Percentiles rank a stretch among this genome's conserved stretches.
phyloP scores from a whole-genome alignment of 2,888 invertebrate species.

The Plutella xylostella region DNA sequence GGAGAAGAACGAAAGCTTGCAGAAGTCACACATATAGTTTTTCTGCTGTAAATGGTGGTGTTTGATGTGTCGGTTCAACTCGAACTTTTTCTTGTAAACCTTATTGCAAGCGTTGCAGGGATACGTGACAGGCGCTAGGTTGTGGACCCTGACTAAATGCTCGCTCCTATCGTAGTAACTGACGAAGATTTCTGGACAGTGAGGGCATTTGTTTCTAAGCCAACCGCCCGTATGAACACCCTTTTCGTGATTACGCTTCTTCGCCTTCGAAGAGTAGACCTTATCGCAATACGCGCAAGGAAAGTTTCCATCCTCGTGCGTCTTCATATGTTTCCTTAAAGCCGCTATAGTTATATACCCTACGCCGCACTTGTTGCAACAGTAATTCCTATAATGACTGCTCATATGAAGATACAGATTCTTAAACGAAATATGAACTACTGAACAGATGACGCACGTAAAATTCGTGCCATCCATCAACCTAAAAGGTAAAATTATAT shows the following conservation, averaged over 20 bases:
- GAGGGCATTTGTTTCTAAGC: slow-evolving; percentile 58
- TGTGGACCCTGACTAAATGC: slow-evolving; percentile 49
- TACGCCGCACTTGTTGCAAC: slow-evolving; percentile 55
- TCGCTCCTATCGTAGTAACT: slow-evolving; percentile 58
- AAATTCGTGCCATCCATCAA: slow-evolving; percentile 48
- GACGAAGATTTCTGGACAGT: slow-evolving; percentile 54
- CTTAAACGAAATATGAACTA: slow-evolving; percentile 55
- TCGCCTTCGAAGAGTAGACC: slow-evolving; percentile 59
- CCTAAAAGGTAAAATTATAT: slow-evolving; percentile 56
- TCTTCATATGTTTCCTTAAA: slow-evolving; percentile 56
- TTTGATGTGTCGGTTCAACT: slow-evolving; percentile 53
- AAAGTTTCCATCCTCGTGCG: slow-evolving; percentile 61
- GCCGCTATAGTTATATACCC: slow-evolving; percentile 59
- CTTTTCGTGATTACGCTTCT: slow-evolving; percentile 55
- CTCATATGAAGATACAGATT: slow-evolving; percentile 62
- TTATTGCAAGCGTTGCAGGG: slow-evolving; percentile 60
- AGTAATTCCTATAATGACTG: slow-evolving; percentile 58
- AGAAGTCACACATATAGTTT: slow-evolving; percentile 50
- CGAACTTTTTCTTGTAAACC: slow-evolving; percentile 55
- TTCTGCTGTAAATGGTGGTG: slow-evolving; percentile 57
- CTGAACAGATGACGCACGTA: slow-evolving; percentile 51
- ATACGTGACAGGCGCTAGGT: slow-evolving; percentile 41
- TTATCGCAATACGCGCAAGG: slow-evolving; percentile 66
- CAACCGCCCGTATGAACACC: slow-evolving; percentile 57
- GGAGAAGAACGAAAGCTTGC: slow-evolving; percentile 56